phyloP scores from a whole-genome alignment of 2,888 invertebrate species.

The Drosophila quinaria region DNA sequence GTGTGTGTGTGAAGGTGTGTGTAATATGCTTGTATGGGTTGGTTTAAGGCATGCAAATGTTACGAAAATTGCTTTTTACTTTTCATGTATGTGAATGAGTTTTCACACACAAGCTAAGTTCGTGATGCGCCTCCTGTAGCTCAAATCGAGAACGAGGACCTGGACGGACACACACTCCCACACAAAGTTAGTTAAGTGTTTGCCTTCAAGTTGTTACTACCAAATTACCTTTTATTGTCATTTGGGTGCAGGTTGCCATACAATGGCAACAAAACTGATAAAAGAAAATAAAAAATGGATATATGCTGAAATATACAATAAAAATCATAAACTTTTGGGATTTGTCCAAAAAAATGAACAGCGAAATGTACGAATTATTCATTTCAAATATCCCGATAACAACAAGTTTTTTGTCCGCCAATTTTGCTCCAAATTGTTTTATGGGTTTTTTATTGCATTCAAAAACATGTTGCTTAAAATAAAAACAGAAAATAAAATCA shows the following conservation, averaged over 20 bases:
- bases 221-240: constrained; percentile 79
- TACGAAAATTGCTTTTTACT: constrained; percentile 82
- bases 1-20: constrained; percentile 56
- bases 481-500: constrained; percentile 2
- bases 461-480: not conserved
- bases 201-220: constrained; percentile 76
- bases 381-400: constrained; percentile 20
- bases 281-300: constrained; percentile 35
- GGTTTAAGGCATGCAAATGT: constrained; percentile 80
- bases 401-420: constrained; percentile 13
- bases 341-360: constrained; percentile 21
- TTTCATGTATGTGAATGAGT: constrained; percentile 70
- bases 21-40: constrained; percentile 53
- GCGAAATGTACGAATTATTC: constrained; percentile 34
- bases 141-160: constrained; percentile 23
- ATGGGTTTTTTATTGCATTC: not conserved
- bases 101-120: constrained; percentile 46
- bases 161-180: constrained; percentile 26
- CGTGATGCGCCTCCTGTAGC: constrained; percentile 22
- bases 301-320: not conserved
- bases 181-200: constrained; percentile 74
- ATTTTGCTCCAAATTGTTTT: constrained; percentile 13
- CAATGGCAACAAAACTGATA: constrained; percentile 55
- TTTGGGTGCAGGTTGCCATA: constrained; percentile 38
- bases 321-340: constrained; percentile 19